Evolutionary conservation across 2,113 vertebrate genomes (phyloP), one percentile per base, ranked within the genome.

Genomic region (Taurulus bubalis): DNA sequence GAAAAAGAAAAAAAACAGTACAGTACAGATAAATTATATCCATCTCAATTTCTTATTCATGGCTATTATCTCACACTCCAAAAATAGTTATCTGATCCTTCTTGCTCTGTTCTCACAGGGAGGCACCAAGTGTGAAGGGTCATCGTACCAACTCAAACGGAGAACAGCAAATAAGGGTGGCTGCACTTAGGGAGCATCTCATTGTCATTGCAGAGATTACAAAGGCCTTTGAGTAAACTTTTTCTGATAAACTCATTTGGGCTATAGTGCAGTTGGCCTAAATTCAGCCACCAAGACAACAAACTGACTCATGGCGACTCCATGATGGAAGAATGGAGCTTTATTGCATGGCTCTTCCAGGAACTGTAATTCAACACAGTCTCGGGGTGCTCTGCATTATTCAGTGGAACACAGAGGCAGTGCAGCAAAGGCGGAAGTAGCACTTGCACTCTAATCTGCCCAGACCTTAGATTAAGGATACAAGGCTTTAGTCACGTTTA

Each of bases 381-480:
- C 2, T 71, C 77, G 84, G 58, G 86, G 90, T 91, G 82, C 83
- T 55, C 51, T 90, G 90, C 92, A 92, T 95, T 94, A 94, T 90
- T 94, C 87, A 94, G 91, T 7, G 26, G 66, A 86, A 91, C 87
- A 91, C 78, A 80, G 82, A 84, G 80, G 69, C 60, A 49, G 64
- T 26, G 72, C 51, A 85, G 79, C 82, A 72, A 64, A 86, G 63
- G 63, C 24, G 4, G 64, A 70, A 30, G 66, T 68, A 82, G 59
- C 82, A 75, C 69, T 81, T 86, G 70, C 83, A 87, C 83, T 80
- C 68, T 83, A 78, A 81, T 84, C 87, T 58, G 32, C 42, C 76
- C 56, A 58, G 72, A 84, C 84, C 74, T 86, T 68, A 80, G 80
- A 84, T 90, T 88, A 85, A 75, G 64, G 60, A 56, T 80, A 89